Evolutionary conservation across 2,888 invertebrate genomes (phyloP), one percentile per base, ranked within the genome.

Genomic region (Amorpha juglandis): DNA sequence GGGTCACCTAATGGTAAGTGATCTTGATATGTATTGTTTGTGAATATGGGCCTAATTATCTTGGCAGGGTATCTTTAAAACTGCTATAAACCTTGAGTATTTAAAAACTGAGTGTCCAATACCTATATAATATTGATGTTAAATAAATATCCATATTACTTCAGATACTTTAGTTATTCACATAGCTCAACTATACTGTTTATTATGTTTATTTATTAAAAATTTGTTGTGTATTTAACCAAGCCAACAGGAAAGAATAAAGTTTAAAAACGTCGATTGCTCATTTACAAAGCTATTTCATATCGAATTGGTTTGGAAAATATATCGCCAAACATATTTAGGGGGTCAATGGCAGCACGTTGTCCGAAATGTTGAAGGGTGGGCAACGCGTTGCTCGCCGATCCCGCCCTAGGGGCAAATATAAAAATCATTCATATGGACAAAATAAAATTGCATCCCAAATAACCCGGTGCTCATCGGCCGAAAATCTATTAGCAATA

Each of bases 401-500:
- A 80, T 78, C 80, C 81, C 80, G 74, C 80, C 88, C 88, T 77
- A 79, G 77, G 85, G 92, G 83, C 88, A 90, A 90, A 91, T 89
- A 92, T 92, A 91, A 93, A 92, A 92, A 91, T 88, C 92, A 91
- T 92, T 91, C 91, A 89, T 91, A 92, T 92, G 92, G 91, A 92
- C 91, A 86, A 91, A 92, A 92, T 92, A 92, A 91, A 92, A 93
- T 93, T 92, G 92, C 92, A 92, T 90, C 90, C 89, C 90, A 89
- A 89, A 92, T 92, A 92, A 90, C 90, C 89, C 88, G 80, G 84
- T 88, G 91, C 84, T 91, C 91, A 89, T 89, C 91, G 87, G 85
- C 83, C 89, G 86, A 90, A 89, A 93, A 93, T 92, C 93, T 92
- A 93, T 93, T 92, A 91, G 92, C 92, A 93, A 92, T 93, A 93